Conservation (phyloP, 2,113 vertebrate genomes). For the Scopus umbretta region DNA sequence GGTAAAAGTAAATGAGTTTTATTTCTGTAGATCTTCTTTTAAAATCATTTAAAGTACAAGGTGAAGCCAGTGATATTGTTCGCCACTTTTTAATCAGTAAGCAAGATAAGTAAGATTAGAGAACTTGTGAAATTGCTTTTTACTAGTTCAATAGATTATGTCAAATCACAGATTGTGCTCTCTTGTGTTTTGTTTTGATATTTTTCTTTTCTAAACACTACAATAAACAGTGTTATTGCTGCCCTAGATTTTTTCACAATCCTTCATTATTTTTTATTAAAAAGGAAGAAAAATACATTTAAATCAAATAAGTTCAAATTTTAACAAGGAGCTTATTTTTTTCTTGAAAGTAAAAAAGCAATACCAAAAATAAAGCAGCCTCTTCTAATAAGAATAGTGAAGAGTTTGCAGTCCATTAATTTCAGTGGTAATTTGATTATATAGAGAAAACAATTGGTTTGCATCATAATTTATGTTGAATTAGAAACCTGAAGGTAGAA, state of each 20-base stretch:
- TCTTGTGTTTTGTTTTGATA: background rate
- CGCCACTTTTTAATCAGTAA: background rate
- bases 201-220: background rate
- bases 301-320: background rate
- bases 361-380: background rate
- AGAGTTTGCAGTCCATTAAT: background rate
- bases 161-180: background rate
- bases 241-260: background rate
- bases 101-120: background rate
- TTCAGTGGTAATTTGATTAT: background rate
- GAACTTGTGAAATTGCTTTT: background rate
- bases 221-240: background rate
- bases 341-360: background rate
- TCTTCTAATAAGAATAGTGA: background rate
- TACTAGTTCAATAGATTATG: background rate
- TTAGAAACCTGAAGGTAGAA: background rate
- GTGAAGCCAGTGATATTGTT: background rate
- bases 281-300: background rate
- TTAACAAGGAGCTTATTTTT: background rate
- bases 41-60: background rate
- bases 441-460: background rate
- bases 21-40: background rate
- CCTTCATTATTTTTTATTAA: background rate
- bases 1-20: background rate
- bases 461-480: background rate